Base-by-base conservation (phyloP, 2,888 invertebrate genomes). In the Mimumesa dahlbomi region DNA sequence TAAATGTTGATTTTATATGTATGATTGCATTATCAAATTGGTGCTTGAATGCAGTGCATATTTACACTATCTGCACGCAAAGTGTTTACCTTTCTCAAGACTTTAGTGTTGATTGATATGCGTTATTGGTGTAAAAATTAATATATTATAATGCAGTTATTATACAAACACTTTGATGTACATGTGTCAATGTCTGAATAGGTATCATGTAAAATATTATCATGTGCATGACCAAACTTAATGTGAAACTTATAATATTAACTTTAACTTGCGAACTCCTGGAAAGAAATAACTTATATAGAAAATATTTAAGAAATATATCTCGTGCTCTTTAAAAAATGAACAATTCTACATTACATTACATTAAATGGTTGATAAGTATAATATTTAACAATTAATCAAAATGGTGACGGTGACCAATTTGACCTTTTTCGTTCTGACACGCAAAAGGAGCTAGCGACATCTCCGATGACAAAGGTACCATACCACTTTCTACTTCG, bases 341-440 rank as follows among this genome's bases (percentile, higher is more conserved):
- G 83, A 86, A 75, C 86, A 83, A 83, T 87, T 88, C 84, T 64
- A 40, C 72, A 82, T 78, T 62, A 77, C 64, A 75, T 75, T 71
- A 79, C 73, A 76, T 81, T 81, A 79, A 75, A 75, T 84, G 81
- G 74, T 74, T 84, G 81, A 74, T 85, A 81, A 79, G 79, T 83
- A 83, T 84, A 84, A 76, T 83, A 78, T 81, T 76, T 83, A 85
- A 81, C 79, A 79, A 80, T 84, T 81, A 79, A 84, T 84, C 84
- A 85, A 85, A 89, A 89, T 89, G 89, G 89, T 89, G 87, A 89
- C 89, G 88, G 89, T 89, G 89, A 89, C 89, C 89, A 89, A 89
- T 89, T 89, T 89, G 88, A 89, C 88, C 88, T 89, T 89, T 89
- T 89, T 89, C 89, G 89, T 89, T 89, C 89, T 89, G 88, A 89